Evolutionary conservation across 2,797 vertebrate genomes (phyloP).

Genomic region (Dermochelys coriacea): DNA sequence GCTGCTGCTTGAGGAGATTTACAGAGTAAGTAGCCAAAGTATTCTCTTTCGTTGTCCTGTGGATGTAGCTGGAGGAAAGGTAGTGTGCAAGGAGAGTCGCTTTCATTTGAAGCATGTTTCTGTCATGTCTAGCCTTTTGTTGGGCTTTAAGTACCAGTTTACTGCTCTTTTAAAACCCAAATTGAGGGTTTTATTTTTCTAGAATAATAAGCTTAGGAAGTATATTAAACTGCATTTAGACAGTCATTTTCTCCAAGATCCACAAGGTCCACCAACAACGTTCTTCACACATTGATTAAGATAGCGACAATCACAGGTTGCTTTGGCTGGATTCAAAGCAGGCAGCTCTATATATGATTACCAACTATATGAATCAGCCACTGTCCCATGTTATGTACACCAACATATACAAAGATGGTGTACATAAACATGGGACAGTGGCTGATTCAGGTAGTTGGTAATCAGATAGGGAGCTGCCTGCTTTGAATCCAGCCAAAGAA

Average conservation of each 20-base stretch:
- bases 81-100: background rate
- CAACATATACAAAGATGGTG: background rate
- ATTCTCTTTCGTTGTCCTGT: background rate
- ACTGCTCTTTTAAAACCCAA: background rate
- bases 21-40: conserved; percentile 85
- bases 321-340: background rate
- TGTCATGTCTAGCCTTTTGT: background rate
- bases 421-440: background rate
- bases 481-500: background rate
- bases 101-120: background rate
- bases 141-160: background rate
- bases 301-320: background rate
- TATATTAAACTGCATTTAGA: background rate
- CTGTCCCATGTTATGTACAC: too few species aligned
- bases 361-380: too few species aligned
- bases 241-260: background rate
- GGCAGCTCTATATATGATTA: too few species aligned
- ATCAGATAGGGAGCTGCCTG: background rate
- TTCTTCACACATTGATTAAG: background rate
- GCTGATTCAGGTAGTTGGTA: background rate
- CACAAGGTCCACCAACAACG: background rate
- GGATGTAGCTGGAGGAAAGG: background rate
- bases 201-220: background rate
- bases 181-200: background rate
- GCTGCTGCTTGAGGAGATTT: conserved; percentile 92